Evolutionary conservation across 1,140 invertebrate species (phyloP).

Genomic region (Ooceraea biroi): DNA sequence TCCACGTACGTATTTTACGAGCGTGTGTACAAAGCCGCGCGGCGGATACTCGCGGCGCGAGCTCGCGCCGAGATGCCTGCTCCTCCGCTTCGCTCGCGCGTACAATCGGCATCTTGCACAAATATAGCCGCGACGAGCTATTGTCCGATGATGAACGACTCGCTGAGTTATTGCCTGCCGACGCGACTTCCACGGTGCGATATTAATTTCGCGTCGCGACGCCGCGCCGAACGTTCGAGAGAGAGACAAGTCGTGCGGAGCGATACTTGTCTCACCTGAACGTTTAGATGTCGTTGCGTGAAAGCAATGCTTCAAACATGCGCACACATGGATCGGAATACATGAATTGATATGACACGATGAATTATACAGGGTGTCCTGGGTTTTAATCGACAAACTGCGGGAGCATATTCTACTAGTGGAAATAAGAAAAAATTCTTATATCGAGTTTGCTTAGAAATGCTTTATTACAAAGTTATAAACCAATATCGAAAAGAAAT

Average conservation of each 20-base stretch:
- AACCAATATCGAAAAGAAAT: too few relatives aligned
- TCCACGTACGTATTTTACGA: constrained; percentile 43
- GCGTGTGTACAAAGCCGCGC: neutral
- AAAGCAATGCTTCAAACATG: constrained; percentile 14
- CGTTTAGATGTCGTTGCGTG: constrained; percentile 6
- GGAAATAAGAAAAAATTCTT: too few relatives aligned
- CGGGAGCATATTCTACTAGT: too few relatives aligned
- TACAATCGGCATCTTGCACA: constrained; percentile 51
- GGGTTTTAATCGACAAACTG: too few relatives aligned
- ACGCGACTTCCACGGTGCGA: constrained; percentile 36
- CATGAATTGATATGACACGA: too few relatives aligned
- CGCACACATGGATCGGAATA: neutral
- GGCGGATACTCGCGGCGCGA: neutral
- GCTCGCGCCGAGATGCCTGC: neutral
- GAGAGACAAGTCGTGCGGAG: constrained; percentile 21
- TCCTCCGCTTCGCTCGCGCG: constrained; percentile 5
- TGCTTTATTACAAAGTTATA: too few relatives aligned
- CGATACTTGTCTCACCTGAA: constrained; percentile 17
- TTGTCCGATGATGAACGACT: constrained; percentile 55
- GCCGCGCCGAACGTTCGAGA: constrained; percentile 22
- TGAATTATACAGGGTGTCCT: too few relatives aligned
- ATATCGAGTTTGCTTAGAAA: too few relatives aligned
- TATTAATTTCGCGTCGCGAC: constrained; percentile 55
- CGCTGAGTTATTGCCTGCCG: constrained; percentile 33
- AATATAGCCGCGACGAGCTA: constrained; percentile 42